These are phyloP conservation scores for Neofelis nebulosa DNA, from an alignment of 2,113 vertebrate genomes.

Conservation along the genomic window DNA sequence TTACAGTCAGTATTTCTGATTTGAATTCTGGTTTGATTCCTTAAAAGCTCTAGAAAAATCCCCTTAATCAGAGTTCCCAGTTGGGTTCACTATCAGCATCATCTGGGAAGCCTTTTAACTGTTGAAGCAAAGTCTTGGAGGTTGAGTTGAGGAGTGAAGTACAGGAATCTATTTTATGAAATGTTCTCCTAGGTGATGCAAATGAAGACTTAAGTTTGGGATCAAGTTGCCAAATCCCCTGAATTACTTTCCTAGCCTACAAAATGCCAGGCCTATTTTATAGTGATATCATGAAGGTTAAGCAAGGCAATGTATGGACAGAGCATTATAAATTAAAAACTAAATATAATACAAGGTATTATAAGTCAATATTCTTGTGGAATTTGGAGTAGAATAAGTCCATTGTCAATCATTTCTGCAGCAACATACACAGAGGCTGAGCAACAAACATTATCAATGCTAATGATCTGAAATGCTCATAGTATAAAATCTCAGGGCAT, in stretches of 20 bases:
- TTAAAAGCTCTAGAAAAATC: slow-evolving; percentile 19
- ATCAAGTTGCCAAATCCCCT: background rate
- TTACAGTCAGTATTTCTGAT: background rate
- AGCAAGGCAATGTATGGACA: background rate
- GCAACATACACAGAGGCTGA: background rate
- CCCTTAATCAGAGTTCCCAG: background rate
- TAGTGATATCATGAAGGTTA: background rate
- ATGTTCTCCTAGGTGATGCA: background rate
- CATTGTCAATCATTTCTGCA: background rate
- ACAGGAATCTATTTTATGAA: background rate
- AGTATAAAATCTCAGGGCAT: background rate
- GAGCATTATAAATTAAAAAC: background rate
- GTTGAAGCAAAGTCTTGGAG: background rate
- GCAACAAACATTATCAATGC: background rate
- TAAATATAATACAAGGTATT: background rate
- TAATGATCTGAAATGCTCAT: background rate
- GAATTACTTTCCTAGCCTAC: background rate
- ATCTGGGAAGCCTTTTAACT: background rate
- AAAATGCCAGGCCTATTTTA: background rate
- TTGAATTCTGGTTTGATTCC: background rate
- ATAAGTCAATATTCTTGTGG: background rate
- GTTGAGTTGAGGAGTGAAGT: background rate
- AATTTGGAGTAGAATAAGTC: background rate
- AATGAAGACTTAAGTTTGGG: background rate
- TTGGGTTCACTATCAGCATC: background rate